phyloP scores from a whole-genome alignment of 2,888 invertebrate species.

The Tenthredo mesomela region DNA sequence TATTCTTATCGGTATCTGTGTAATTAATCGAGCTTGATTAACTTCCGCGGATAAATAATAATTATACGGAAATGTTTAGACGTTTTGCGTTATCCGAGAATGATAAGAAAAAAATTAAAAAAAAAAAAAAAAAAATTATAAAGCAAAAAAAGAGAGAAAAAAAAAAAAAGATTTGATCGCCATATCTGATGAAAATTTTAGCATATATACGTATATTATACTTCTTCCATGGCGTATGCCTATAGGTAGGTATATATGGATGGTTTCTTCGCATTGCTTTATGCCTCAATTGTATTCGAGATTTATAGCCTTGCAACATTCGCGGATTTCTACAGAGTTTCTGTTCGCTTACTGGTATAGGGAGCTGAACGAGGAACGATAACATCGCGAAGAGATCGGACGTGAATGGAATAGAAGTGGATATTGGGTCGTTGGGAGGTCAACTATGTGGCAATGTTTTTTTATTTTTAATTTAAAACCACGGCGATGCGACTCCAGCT shows the following conservation, averaged over 20 bases:
- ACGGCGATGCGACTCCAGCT: background rate
- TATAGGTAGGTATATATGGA: background rate
- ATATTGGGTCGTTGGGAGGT: slow-evolving; percentile 56
- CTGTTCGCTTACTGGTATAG: background rate
- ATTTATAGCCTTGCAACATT: slow-evolving; percentile 47
- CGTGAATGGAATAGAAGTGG: slow-evolving; percentile 53
- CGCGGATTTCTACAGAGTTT: slow-evolving; percentile 43
- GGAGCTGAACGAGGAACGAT: slow-evolving; percentile 57
- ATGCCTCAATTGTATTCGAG: slow-evolving; percentile 43
- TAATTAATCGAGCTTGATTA: slow-evolving; percentile 66
- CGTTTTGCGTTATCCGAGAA: background rate
- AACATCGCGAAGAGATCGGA: slow-evolving; percentile 57
- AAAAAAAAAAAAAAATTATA: background rate
- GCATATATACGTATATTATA: background rate
- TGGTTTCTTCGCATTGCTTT: background rate
- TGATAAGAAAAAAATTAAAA: background rate
- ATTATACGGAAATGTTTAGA: background rate
- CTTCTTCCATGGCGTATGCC: background rate
- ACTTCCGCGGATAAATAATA: background rate
- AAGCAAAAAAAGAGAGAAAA: too few species aligned
- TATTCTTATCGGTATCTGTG: slow-evolving; percentile 60
- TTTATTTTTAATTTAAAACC: slow-evolving; percentile 31
- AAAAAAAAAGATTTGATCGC: background rate
- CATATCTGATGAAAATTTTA: background rate
- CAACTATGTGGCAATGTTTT: slow-evolving; percentile 62